phyloP scores from a whole-genome alignment of 2,113 vertebrate genomes.

The Colius striatus region DNA sequence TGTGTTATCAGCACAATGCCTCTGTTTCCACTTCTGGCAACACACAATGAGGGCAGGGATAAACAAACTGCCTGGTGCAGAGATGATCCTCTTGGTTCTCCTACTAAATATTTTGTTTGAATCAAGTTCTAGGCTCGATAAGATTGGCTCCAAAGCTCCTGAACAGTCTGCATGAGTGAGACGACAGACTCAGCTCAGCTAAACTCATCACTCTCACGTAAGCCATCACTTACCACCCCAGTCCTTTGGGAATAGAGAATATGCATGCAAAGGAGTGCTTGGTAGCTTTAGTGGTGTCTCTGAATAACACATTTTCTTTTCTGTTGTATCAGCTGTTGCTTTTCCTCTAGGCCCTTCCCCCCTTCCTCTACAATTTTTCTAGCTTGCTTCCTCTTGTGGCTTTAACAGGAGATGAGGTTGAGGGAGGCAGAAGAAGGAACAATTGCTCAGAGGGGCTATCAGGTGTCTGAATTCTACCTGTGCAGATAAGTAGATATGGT shows the following conservation, averaged over 20 bases:
- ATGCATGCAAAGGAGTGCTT: not conserved
- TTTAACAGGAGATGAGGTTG: slow-evolving; percentile 10
- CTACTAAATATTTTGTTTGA: not conserved
- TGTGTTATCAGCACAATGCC: not conserved
- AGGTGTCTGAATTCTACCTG: not conserved
- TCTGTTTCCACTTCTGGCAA: not conserved
- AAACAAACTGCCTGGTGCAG: not conserved
- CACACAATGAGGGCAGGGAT: accelerated
- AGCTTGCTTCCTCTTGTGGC: not conserved
- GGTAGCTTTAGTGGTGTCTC: not conserved
- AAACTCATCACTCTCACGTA: not conserved
- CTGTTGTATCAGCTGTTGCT: not conserved
- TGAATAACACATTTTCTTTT: not conserved
- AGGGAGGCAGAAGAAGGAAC: not conserved
- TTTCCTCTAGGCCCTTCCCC: not conserved
- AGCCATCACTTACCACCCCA: not conserved
- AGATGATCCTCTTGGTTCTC: not conserved
- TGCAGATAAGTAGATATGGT: not conserved
- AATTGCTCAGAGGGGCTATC: not conserved
- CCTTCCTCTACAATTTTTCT: not conserved
- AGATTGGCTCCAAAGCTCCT: not conserved
- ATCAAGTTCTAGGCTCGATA: not conserved
- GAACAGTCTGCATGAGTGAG: not conserved
- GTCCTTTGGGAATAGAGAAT: not conserved
- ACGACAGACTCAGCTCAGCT: not conserved